These are phyloP conservation scores for Drosophila rhopaloa DNA, from an alignment of 1,140 invertebrate species.

Conservation along the genomic window DNA sequence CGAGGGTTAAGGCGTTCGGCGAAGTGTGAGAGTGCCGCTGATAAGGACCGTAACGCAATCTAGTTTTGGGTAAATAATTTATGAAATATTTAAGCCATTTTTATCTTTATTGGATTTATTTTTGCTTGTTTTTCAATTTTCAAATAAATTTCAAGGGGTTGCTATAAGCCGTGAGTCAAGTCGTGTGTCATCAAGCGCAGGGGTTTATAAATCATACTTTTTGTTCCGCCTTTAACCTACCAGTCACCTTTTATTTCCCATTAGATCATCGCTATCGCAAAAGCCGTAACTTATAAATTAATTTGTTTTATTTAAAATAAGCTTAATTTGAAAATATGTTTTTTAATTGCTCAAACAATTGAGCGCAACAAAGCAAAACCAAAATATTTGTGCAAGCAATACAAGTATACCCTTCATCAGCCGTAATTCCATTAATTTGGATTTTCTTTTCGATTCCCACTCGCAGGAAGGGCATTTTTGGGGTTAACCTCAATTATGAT, in stretches of 20 bases:
- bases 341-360: too few species aligned
- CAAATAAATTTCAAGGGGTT: conserved; percentile 1
- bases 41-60: conserved; percentile 21
- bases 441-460: background rate
- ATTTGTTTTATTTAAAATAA: background rate
- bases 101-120: background rate
- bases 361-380: background rate
- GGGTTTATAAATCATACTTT: background rate
- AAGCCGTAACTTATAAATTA: too few species aligned
- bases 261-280: background rate
- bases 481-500: conserved; percentile 44
- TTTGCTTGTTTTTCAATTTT: background rate
- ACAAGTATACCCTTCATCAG: background rate
- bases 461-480: conserved; percentile 3
- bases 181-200: background rate
- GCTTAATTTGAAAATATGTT: too few species aligned
- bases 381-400: background rate
- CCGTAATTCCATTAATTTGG: conserved; percentile 14
- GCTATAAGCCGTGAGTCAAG: conserved; percentile 2
- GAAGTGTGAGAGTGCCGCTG: conserved; percentile 18
- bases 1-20: background rate
- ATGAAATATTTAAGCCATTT: conserved; percentile 15
- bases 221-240: background rate
- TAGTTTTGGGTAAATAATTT: conserved; percentile 26
- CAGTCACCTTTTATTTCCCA: background rate